These are phyloP conservation scores for Coelinius sp. DNA, from an alignment of 2,888 invertebrate species.

Conservation along the genomic window DNA sequence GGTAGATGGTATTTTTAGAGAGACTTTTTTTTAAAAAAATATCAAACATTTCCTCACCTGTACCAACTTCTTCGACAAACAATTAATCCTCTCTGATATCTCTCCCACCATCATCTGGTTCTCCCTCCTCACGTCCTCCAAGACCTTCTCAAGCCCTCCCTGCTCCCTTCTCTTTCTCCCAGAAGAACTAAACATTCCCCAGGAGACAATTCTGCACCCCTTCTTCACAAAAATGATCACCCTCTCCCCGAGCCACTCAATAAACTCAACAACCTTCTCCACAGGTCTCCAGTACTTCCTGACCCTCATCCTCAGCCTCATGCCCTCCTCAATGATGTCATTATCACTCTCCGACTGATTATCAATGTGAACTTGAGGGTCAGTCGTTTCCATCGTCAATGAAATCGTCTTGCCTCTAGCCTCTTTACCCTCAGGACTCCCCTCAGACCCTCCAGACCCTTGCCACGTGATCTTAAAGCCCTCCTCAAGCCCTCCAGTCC, in stretches of 20 bases:
- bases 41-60: constrained; percentile 46
- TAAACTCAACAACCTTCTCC: constrained; percentile 45
- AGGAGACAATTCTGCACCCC: constrained; percentile 42
- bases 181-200: neutral
- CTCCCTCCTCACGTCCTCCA: constrained; percentile 49
- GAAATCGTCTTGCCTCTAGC: constrained; percentile 41
- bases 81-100: constrained; percentile 50
- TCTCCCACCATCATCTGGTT: constrained; percentile 48
- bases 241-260: constrained; percentile 53
- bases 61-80: constrained; percentile 52
- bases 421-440: constrained; percentile 48
- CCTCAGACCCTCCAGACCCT: constrained; percentile 44
- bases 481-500: neutral
- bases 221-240: constrained; percentile 48
- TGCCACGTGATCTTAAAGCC: constrained; percentile 38
- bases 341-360: constrained; percentile 7
- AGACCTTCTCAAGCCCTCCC: constrained; percentile 42
- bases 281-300: constrained; percentile 7
- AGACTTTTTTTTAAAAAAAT: neutral
- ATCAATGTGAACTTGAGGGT: constrained; percentile 33
- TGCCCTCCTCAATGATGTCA: neutral
- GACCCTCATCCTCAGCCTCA: constrained; percentile 21
- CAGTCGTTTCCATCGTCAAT: constrained; percentile 31
- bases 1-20: too few relatives aligned
- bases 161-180: neutral